Base-by-base conservation (phyloP, 2,113 vertebrate genomes). In the Channa maculata region DNA sequence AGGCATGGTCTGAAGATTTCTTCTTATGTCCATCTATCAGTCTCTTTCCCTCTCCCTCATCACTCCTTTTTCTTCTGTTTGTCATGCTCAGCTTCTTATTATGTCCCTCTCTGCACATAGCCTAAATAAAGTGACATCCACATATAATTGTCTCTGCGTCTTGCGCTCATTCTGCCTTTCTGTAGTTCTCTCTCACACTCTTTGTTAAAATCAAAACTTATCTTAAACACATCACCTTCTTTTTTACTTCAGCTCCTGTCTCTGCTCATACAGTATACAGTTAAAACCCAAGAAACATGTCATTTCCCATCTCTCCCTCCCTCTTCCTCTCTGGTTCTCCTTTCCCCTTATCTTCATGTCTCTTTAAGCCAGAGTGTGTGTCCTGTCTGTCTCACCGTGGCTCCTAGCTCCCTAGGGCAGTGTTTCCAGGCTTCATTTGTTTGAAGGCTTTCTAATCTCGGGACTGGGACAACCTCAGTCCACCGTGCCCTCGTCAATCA, bases 151-250 rank as follows among this genome's bases (percentile, higher is more conserved):
- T 89, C 85, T 80, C 63, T 37, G 52, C 71, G 66, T 80, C 74
- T 66, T 53, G 62, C 49, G n/a, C 69, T 70, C 51, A 36, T 95
- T 95, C 95, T 96, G 95, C 93, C 95, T 45, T 34, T 64, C 58
- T 95, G 93, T 94, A 95, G 95, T 95, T 95, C 95, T 94, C 92
- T 6, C 93, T 71, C 71, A 5, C 48, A 50, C 53, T 68, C 75
- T 76, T 77, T 75, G 77, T 75, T 77, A n/a, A 39, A 77, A 80
- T 84, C 68, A 82, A 83, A 87, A 86, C 86, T 86, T 81, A 54
- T 70, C 79, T 79, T 60, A 77, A 82, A 78, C 79, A 54, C 72
- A 63, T 55, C 52, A 36, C 37, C 43, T 54, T 71, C 13, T 48
- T 44, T 24, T 82, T 69, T 34, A 45, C 78, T 65, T 41, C 63